phyloP scores from a whole-genome alignment of 2,797 vertebrate species.

The Peromyscus eremicus region DNA sequence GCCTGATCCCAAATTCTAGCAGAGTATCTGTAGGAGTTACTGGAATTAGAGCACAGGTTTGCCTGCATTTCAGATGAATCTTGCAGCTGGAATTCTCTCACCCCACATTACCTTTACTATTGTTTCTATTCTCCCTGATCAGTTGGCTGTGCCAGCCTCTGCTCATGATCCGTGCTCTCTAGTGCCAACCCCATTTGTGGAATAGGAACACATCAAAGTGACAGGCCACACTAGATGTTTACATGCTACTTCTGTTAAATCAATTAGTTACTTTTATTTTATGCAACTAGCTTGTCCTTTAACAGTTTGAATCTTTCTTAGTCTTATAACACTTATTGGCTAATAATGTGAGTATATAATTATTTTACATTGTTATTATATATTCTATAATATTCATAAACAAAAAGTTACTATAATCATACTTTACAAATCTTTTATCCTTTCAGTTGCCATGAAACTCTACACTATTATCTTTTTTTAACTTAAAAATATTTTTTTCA shows the following conservation, averaged over 20 bases:
- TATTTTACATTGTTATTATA: neutral
- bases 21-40: neutral
- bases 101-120: neutral
- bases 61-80: neutral
- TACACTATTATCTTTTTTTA: neutral
- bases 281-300: neutral
- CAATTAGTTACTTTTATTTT: neutral
- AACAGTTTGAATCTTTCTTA: neutral
- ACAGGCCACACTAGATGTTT: neutral
- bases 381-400: neutral
- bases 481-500: too few species aligned
- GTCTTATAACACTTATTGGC: neutral
- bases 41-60: neutral
- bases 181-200: neutral
- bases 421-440: neutral
- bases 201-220: neutral
- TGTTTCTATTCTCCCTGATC: neutral
- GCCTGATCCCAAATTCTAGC: neutral
- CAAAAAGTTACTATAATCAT: neutral
- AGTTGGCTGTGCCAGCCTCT: neutral
- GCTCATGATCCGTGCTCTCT: neutral
- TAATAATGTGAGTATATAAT: neutral
- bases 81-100: neutral
- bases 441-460: neutral
- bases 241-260: neutral